Evolutionary conservation across 2,797 vertebrate species (phyloP), one percentile per base, ranked within the genome.

Genomic region (Dromococcyx pavoninus): DNA sequence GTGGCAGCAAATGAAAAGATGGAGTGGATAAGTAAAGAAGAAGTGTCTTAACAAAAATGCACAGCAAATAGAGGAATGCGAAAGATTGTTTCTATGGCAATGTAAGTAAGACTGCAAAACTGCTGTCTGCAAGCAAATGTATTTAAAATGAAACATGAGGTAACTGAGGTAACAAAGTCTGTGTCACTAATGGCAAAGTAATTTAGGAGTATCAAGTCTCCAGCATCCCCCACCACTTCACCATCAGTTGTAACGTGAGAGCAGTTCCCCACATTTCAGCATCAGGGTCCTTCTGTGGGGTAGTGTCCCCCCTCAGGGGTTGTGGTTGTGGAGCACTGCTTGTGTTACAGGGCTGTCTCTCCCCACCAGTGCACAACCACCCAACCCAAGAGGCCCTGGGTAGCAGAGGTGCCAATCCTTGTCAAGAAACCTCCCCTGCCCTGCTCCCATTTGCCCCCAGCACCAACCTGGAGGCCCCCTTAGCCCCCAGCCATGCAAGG

Each of bases 31-130:
- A 95, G 89, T 71, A 83, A 89, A 86, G 78, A 87, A 92, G 87
- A 90, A 87, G 75, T 67, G 75, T 88, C 92, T 92, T 92, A 91
- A 91, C 87, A 84, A 93, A 95, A 95, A 85, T 2, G 35, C 75
- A 54, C 87, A 53, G 75, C 50, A 86, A 90, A 80, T 32, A 85
- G 65, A 91, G 65, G 61, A 87, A 93, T 64, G 81, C 0, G 5
- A 53, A 85, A 94, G 96, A 96, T 91, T 94, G 97, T 97, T 96
- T 94, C 96, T 96, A 96, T 96, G 97, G 96, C 87, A 93, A 97
- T 92, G 57, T 70, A 92, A 89, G 93, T 76, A 93, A 96, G 93
- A 71, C 51, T 11, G 78, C 14, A 17, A 92, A 94, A 86, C 89
- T 33, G 37, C 81, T 7, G 79, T 75, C 94, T 53, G 65, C 82